Conservation (phyloP, 1,140 invertebrate species). For the Caenorhabditis briggsae region DNA sequence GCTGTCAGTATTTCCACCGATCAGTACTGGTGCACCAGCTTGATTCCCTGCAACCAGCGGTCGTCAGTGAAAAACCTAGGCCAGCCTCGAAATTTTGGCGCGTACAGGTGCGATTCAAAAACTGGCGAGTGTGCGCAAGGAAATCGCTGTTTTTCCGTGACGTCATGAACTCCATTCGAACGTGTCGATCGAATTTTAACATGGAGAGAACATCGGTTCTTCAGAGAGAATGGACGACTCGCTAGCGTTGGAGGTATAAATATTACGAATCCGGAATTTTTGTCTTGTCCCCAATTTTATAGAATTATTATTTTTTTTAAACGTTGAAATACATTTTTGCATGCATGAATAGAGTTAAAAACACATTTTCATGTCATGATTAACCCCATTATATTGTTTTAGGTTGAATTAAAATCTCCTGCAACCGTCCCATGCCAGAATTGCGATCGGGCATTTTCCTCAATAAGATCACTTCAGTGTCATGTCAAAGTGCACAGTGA, state of each 20-base stretch:
- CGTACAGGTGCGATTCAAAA: no score
- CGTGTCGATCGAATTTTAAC: background rate
- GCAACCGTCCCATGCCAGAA: background rate
- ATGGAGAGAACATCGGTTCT: background rate
- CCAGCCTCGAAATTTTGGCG: no score
- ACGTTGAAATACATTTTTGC: background rate
- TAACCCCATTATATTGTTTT: background rate
- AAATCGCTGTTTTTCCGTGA: background rate
- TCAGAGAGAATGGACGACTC: background rate
- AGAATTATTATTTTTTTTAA: no score
- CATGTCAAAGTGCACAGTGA: conserved; percentile 39
- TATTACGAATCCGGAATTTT: background rate
- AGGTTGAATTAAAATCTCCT: background rate
- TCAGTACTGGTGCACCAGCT: no score
- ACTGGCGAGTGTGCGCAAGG: background rate
- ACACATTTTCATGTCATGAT: background rate
- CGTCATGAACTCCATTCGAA: background rate
- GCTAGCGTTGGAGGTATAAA: background rate
- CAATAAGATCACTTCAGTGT: conserved; percentile 14
- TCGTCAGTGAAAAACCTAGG: no score
- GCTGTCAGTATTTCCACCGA: no score
- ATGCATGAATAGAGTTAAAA: no score
- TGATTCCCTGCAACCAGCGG: no score
- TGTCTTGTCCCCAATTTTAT: no score
- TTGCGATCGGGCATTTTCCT: background rate